These are phyloP conservation scores for Cremastinae sp. DNA, from an alignment of 2,888 invertebrate genomes.

Conservation along the genomic window DNA sequence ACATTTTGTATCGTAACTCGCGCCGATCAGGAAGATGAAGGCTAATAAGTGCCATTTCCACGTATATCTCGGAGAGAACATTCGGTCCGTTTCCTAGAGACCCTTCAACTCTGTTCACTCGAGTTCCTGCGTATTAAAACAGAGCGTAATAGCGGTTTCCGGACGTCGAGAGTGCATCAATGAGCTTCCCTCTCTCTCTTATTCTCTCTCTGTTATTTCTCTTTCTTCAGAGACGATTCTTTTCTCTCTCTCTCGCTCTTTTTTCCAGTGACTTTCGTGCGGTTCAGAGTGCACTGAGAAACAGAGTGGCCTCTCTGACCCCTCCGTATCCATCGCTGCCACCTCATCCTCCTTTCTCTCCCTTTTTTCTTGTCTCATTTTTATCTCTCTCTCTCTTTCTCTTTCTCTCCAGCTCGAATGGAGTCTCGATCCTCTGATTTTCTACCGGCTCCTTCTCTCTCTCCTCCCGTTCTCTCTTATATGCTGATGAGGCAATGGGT, in stretches of 20 bases:
- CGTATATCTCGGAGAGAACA: constrained; percentile 1
- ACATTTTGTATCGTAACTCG: constrained; percentile 6
- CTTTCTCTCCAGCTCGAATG: not conserved
- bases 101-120: constrained; percentile 74
- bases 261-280: constrained; percentile 22
- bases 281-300: constrained; percentile 53
- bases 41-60: constrained; percentile 62
- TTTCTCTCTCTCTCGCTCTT: constrained; percentile 4
- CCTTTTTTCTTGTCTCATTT: not conserved
- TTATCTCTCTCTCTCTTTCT: constrained; percentile 8
- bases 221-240: not conserved
- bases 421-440: constrained; percentile 4
- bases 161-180: constrained; percentile 70
- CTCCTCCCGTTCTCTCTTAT: constrained; percentile 47
- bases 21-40: constrained; percentile 39
- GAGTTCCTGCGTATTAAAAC: constrained; percentile 73
- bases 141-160: constrained; percentile 77
- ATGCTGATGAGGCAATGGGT: constrained; percentile 71
- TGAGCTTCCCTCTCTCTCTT: constrained; percentile 57
- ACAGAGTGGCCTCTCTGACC: constrained; percentile 61
- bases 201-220: constrained; percentile 19
- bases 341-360: constrained; percentile 43
- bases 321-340: constrained; percentile 46
- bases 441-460: constrained; percentile 24
- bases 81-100: constrained; percentile 74